Evolutionary conservation across 2,888 invertebrate genomes (phyloP), one percentile per base, ranked within the genome.

Genomic region (Timandra comae): DNA sequence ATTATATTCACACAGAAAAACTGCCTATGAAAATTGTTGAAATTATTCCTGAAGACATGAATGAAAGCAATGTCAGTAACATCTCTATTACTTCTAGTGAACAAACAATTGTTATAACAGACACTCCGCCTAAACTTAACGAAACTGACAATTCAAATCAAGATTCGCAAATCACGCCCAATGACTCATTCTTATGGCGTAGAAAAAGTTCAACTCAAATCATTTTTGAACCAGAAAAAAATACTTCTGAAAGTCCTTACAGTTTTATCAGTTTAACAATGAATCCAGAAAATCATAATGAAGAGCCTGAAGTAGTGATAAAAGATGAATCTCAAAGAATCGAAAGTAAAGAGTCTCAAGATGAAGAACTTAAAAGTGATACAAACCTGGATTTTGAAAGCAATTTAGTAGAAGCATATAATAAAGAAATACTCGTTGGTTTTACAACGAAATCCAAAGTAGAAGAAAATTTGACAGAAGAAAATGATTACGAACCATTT

Each of bases 171-270:
- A 79, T 89, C 33, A 80, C 87, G 49, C 91, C 91, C 1, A 91
- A 91, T 55, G 87, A 85, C 44, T 91, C 91, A 3, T 91, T 91
- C 65, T 69, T 91, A 21, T 91, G 90, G 88, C 86, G 89, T 35
- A 65, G 84, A 38, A 88, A 84, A 65, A 80, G 77, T 46, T 68
- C 52, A 40, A 68, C 70, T 26, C 79, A 76, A 53, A 69, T 76
- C 43, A 81, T 79, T 51, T 71, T 73, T 1, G 85, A 85, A 28
- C 59, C 64, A 24, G 84, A 81, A 30, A 79, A 67, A 46, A 62
- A 69, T 7, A 8, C 49, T 29, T 65, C 71, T 8, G 84, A 81
- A 28, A 73, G 70, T 35, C 59, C 73, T 7, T 81, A 81, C 33
- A 73, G 75, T 40, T 65, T 71, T 47, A 59, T 76, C 12, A 75